A percentile compares a stretch with the other conserved stretches of the same genome.
phyloP scores from a whole-genome alignment of 2,113 vertebrate species.

The Rhineura floridana region DNA sequence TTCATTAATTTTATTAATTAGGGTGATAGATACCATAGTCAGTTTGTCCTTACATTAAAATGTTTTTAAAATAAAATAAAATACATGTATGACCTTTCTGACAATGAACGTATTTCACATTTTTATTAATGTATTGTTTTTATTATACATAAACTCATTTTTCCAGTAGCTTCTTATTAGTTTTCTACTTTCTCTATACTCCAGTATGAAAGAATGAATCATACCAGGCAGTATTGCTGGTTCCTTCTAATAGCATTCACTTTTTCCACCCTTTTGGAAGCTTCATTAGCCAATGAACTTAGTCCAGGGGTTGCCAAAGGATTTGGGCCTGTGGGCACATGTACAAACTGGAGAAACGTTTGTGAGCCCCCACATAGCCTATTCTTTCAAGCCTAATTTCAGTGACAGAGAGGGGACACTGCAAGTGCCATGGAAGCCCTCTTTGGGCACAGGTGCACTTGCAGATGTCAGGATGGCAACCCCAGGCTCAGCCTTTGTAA shows the following conservation, averaged over 20 bases:
- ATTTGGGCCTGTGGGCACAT: too few species aligned
- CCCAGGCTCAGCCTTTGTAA: background rate
- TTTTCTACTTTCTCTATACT: background rate
- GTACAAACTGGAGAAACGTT: too few species aligned
- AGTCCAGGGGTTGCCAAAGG: too few species aligned
- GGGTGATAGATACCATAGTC: too few species aligned
- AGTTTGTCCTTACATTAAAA: too few species aligned
- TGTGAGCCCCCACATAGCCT: too few species aligned
- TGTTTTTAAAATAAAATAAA: background rate
- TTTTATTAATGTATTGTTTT: background rate
- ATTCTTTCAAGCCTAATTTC: too few species aligned
- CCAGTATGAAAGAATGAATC: background rate
- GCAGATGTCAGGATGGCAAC: too few species aligned
- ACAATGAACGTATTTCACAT: background rate
- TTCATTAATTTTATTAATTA: constrained; percentile 2
- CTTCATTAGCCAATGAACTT: background rate
- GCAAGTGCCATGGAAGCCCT: too few species aligned
- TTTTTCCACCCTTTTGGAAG: background rate
- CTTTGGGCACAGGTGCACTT: too few species aligned
- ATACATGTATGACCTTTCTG: background rate
- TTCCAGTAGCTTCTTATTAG: background rate
- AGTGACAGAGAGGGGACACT: too few species aligned
- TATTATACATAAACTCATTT: background rate
- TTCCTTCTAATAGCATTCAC: background rate
- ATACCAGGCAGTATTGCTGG: background rate